phyloP scores from a whole-genome alignment of 2,797 vertebrate genomes.

The Sparidentex hasta region DNA sequence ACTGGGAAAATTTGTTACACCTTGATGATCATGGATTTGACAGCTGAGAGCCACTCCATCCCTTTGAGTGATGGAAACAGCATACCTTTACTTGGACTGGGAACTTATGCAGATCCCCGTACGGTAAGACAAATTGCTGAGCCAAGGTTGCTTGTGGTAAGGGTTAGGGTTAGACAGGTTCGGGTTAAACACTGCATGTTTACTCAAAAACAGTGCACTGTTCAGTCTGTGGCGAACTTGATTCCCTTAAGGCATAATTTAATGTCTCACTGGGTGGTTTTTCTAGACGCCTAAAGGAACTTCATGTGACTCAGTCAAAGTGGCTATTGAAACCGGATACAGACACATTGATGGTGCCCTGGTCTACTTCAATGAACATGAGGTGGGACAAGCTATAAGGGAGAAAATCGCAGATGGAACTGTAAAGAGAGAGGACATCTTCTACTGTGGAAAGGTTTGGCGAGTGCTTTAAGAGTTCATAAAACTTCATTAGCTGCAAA shows the following conservation, averaged over 20 bases:
- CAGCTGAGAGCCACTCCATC: conserved; percentile 83
- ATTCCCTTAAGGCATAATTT: no score
- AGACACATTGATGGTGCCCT: conserved; percentile 93
- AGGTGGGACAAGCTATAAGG: conserved; percentile 92
- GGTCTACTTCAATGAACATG: conserved; percentile 91
- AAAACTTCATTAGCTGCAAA: background rate
- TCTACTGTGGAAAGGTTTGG: conserved; percentile 95
- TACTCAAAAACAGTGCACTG: no score
- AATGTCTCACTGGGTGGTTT: background rate
- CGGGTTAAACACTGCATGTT: no score
- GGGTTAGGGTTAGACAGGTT: no score
- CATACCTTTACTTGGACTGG: conserved; percentile 92
- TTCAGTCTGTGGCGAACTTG: no score
- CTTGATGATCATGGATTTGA: conserved; percentile 81
- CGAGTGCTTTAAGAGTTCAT: conserved; percentile 18
- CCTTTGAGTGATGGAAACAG: conserved; percentile 89
- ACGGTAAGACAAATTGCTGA: conserved; percentile 53
- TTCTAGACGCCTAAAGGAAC: conserved; percentile 86
- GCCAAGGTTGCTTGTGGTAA: background rate
- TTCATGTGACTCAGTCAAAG: conserved; percentile 86
- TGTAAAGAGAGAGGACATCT: conserved; percentile 92
- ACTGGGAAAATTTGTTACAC: background rate
- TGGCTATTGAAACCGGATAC: conserved; percentile 92
- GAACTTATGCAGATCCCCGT: conserved; percentile 88
- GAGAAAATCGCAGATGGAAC: conserved; percentile 94